Evolutionary conservation across 1,140 invertebrate species (phyloP).

Genomic region (Homalodisca vitripennis): DNA sequence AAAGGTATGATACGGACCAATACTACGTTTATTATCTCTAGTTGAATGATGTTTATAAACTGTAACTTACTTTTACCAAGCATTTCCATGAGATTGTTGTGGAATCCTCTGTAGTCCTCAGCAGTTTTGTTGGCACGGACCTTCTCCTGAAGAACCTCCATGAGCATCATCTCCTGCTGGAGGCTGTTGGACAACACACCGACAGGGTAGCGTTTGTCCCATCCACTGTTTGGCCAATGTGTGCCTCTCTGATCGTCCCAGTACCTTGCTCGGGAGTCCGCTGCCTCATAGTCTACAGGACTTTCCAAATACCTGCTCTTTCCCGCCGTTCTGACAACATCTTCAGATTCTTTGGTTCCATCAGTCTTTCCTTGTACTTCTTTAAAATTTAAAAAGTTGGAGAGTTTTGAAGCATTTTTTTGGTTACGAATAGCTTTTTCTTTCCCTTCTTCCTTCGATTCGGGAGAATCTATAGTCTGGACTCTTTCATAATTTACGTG

Average conservation of each 20-base stretch:
- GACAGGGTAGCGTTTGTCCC: not conserved
- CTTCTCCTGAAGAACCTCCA: slow-evolving; percentile 18
- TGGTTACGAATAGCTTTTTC: slow-evolving; percentile 4
- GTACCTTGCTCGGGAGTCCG: not conserved
- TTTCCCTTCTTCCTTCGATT: not conserved
- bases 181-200: slow-evolving; percentile 7
- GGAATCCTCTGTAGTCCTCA: slow-evolving; percentile 51
- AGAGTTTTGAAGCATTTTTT: not conserved
- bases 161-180: slow-evolving; percentile 21
- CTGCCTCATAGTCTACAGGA: not conserved
- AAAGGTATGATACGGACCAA: no score
- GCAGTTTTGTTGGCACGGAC: slow-evolving; percentile 12
- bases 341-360: slow-evolving; percentile 19
- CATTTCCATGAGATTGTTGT: slow-evolving; percentile 75
- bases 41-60: not conserved
- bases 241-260: not conserved
- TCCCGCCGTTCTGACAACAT: not conserved
- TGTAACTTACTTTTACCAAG: slow-evolving; percentile 72
- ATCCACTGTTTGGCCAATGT: not conserved
- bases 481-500: not conserved
- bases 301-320: not conserved
- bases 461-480: not conserved
- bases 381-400: not conserved
- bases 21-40: no score
- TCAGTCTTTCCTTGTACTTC: slow-evolving; percentile 12